phyloP scores from a whole-genome alignment of 1,140 invertebrate species.

The Ectropis grisescens region DNA sequence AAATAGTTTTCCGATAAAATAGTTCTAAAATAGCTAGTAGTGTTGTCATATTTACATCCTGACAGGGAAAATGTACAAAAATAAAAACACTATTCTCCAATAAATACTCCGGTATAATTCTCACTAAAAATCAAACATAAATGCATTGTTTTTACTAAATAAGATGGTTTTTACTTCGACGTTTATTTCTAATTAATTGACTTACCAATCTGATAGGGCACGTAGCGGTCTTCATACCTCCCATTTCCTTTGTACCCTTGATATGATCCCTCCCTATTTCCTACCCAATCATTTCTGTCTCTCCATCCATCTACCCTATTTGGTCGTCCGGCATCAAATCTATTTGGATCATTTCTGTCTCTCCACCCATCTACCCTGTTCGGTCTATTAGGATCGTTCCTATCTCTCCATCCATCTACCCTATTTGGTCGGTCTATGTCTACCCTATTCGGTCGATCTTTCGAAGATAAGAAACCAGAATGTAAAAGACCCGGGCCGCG shows the following conservation, averaged over 20 bases:
- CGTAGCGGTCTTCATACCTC: constrained; percentile 38
- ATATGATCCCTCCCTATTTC: background rate
- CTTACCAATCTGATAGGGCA: constrained; percentile 61
- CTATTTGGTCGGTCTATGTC: constrained; percentile 1
- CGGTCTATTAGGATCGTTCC: constrained; percentile 24
- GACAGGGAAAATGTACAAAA: no score
- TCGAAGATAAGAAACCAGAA: constrained; percentile 51
- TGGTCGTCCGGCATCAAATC: constrained; percentile 4
- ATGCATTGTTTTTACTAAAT: no score
- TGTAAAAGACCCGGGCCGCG: constrained; percentile 45
- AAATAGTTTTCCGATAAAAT: no score
- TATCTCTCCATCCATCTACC: constrained; percentile 12
- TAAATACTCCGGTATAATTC: no score
- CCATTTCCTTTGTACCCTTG: constrained; percentile 13
- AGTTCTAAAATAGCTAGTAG: no score
- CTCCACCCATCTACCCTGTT: constrained; percentile 9
- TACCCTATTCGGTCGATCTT: constrained; percentile 24
- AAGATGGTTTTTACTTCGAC: no score
- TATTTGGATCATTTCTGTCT: constrained; percentile 30
- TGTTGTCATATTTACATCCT: no score
- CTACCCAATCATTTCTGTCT: constrained; percentile 26
- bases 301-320: constrained; percentile 15
- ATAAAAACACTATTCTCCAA: no score
- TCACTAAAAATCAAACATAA: no score
- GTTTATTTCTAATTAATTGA: constrained; percentile 5